phyloP scores from a whole-genome alignment of 1,140 invertebrate genomes.

The Orchestia grillus region DNA sequence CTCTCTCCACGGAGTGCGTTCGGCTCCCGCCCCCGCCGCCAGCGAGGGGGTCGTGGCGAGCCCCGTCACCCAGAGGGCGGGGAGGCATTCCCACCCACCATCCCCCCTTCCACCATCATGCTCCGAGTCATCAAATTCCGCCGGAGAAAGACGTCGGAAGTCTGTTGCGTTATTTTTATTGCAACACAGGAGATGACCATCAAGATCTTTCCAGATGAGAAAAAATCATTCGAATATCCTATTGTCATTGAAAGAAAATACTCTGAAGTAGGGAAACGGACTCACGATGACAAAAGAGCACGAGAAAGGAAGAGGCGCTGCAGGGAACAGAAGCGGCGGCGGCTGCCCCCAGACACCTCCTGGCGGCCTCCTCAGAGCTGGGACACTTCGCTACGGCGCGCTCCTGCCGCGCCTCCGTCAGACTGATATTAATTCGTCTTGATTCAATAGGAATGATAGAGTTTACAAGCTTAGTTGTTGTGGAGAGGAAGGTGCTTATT shows the following conservation, averaged over 20 bases:
- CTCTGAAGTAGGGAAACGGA: background rate
- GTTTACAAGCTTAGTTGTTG: background rate
- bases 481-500: background rate
- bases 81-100: too few relatives aligned
- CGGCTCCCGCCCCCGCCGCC: background rate
- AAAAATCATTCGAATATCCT: slow-evolving; percentile 18
- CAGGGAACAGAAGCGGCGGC: background rate
- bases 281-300: background rate
- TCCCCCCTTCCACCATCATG: slow-evolving; percentile 6
- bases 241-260: slow-evolving; percentile 11
- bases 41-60: background rate
- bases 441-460: background rate
- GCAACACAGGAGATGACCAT: slow-evolving; percentile 36
- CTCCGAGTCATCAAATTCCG: background rate
- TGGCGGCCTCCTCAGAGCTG: background rate
- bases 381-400: background rate
- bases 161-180: background rate
- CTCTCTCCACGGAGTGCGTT: background rate
- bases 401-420: too few relatives aligned
- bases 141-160: slow-evolving; percentile 22
- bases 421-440: too few relatives aligned
- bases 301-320: background rate
- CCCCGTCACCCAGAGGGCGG: background rate
- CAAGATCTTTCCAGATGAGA: background rate
- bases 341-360: background rate